Conservation (phyloP, 2,113 vertebrate species). For the Heterotis niloticus region DNA sequence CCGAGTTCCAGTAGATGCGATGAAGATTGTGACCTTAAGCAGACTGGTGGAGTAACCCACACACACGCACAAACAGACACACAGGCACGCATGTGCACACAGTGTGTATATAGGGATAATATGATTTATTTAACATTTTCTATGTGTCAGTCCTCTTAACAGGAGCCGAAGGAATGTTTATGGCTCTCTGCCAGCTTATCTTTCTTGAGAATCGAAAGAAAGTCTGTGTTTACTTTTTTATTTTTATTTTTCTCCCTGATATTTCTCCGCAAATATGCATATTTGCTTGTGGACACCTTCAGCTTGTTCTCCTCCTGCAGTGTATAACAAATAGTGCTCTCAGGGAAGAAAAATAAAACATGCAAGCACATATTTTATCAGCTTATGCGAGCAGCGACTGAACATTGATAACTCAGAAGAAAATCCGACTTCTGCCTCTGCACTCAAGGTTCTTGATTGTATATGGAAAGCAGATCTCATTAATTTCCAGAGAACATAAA, state of each 20-base stretch:
- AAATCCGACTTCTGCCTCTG: background rate
- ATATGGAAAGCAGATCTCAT: background rate
- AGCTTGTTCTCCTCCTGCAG: too few species aligned
- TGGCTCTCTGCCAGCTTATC: background rate
- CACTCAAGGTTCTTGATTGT: background rate
- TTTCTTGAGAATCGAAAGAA: background rate
- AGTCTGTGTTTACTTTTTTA: background rate
- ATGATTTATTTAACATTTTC: background rate
- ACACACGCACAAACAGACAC: too few species aligned
- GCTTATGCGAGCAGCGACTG: background rate
- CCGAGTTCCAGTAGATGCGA: too few species aligned
- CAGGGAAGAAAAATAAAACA: background rate
- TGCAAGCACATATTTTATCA: background rate
- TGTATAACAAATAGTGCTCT: background rate
- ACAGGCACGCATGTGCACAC: too few species aligned
- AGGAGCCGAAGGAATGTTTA: background rate
- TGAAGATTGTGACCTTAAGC: background rate
- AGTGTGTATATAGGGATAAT: background rate
- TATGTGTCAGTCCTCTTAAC: background rate
- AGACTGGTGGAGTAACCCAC: background rate
- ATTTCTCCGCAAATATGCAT: background rate
- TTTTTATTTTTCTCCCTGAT: background rate
- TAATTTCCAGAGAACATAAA: constrained; percentile 13
- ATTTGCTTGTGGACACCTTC: too few species aligned
- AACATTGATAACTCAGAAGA: background rate